phyloP scores from a whole-genome alignment of 2,113 vertebrate genomes.

The Oryctolagus cuniculus region DNA sequence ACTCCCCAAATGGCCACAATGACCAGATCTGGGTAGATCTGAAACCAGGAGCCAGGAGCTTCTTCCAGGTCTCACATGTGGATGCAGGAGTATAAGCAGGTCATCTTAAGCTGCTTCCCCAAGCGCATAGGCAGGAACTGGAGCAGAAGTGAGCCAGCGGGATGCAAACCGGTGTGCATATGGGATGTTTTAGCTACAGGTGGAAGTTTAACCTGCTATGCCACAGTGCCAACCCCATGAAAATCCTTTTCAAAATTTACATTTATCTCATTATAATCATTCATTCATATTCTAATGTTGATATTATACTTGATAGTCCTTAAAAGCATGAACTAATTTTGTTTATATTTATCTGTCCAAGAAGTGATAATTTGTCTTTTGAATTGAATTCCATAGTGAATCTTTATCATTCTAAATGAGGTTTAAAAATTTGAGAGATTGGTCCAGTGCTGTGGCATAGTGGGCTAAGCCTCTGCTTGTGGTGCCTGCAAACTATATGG shows the following conservation, averaged over 20 bases:
- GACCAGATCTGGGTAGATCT: too few relatives aligned
- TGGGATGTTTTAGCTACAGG: too few relatives aligned
- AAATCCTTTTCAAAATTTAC: background rate
- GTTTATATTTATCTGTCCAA: background rate
- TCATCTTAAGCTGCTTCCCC: too few relatives aligned
- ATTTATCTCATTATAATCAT: background rate
- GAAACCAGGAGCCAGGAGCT: too few relatives aligned
- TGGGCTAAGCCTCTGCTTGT: too few relatives aligned
- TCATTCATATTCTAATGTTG: background rate
- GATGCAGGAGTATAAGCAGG: background rate
- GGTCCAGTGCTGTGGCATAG: too few relatives aligned
- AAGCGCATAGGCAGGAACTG: too few relatives aligned
- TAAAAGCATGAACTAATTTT: background rate
- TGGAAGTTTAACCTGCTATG: background rate
- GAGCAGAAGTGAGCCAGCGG: too few relatives aligned
- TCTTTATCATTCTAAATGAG: background rate
- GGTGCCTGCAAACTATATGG: too few relatives aligned
- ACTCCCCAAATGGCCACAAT: too few relatives aligned
- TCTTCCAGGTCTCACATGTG: too few relatives aligned
- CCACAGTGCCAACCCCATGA: background rate
- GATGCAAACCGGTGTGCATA: too few relatives aligned
- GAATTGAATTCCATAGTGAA: background rate
- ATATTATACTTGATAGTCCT: background rate
- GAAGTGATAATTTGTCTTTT: background rate
- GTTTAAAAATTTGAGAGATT: background rate